Percentiles rank a stretch among this genome's conserved stretches.
phyloP scores from a whole-genome alignment of 1,140 invertebrate genomes.

The Caerostris extrusa region DNA sequence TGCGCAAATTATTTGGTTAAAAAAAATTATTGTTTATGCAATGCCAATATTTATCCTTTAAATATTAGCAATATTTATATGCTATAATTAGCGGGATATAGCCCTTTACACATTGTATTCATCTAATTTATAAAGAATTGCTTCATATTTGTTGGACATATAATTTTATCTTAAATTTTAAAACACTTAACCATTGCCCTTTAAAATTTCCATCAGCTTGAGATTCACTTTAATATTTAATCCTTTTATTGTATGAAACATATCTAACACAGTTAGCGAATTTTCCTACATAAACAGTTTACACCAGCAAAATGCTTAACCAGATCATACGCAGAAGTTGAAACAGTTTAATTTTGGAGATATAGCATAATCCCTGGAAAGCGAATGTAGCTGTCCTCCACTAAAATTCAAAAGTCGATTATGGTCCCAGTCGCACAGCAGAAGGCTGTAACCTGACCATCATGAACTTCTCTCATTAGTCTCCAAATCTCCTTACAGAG shows the following conservation, averaged over 20 bases:
- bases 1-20: too few species aligned
- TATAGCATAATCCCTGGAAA: neutral
- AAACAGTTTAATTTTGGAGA: neutral
- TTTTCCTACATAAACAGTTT: neutral
- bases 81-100: too few species aligned
- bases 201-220: too few species aligned
- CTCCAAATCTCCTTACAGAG: slow-evolving; percentile 9
- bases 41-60: too few species aligned
- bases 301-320: neutral
- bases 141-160: too few species aligned
- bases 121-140: too few species aligned
- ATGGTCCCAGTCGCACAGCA: neutral
- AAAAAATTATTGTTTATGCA: too few species aligned
- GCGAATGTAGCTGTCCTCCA: neutral
- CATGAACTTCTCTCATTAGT: neutral
- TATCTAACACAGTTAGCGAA: neutral
- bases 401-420: slow-evolving; percentile 26
- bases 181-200: too few species aligned
- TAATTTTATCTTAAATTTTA: too few species aligned
- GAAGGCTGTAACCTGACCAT: neutral
- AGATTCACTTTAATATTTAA: neutral
- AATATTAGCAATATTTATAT: too few species aligned
- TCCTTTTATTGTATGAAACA: neutral
- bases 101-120: too few species aligned
- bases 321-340: neutral